Conservation (phyloP, 1,140 invertebrate species). For the Drosophila trapezifrons region DNA sequence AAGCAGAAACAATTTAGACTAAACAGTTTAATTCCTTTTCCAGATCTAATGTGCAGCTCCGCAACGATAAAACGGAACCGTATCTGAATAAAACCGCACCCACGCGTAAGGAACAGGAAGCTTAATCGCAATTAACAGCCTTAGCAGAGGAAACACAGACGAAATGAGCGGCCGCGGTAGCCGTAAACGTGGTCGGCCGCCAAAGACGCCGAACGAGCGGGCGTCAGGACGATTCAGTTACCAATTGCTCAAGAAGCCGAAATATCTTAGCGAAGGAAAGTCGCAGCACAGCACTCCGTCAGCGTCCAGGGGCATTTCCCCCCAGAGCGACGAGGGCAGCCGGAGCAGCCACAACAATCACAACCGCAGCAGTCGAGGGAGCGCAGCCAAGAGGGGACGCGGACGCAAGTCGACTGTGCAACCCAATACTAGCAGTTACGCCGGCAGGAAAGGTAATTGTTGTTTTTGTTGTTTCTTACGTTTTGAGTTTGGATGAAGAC, state of each 20-base stretch:
- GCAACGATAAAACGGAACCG: constrained; percentile 10
- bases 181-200: constrained; percentile 92
- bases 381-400: constrained; percentile 85
- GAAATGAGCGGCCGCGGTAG: constrained; percentile 88
- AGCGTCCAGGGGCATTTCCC: constrained; percentile 89
- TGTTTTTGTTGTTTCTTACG: neutral
- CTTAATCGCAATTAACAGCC: neutral
- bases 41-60: constrained; percentile 33
- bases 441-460: constrained; percentile 85
- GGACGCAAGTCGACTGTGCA: constrained; percentile 80
- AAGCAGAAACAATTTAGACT: constrained; percentile 3
- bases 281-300: constrained; percentile 90
- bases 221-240: constrained; percentile 93
- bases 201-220: constrained; percentile 93
- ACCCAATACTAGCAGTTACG: constrained; percentile 82
- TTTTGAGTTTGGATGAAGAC: constrained; percentile 46
- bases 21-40: constrained; percentile 12
- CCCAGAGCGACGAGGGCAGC: constrained; percentile 88
- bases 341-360: constrained; percentile 86
- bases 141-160: constrained; percentile 6
- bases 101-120: neutral
- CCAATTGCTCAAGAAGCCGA: constrained; percentile 95
- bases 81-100: constrained; percentile 18
- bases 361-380: constrained; percentile 79
- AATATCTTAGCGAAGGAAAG: constrained; percentile 91